These are phyloP conservation scores for Oscheius sp. DNA, from an alignment of 2,888 invertebrate genomes.

Conservation along the genomic window DNA sequence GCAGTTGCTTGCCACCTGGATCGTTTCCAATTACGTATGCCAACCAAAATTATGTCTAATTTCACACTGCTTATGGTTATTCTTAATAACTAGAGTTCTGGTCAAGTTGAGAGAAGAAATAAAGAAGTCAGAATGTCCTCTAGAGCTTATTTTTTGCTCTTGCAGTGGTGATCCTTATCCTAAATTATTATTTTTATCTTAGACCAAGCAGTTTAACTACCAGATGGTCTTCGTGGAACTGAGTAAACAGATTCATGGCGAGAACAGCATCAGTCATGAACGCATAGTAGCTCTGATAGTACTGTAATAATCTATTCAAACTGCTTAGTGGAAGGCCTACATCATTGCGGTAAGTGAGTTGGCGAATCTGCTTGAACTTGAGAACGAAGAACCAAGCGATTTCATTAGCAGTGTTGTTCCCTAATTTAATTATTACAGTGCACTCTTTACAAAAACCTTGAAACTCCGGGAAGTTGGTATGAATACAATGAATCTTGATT, in stretches of 20 bases:
- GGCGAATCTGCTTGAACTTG: neutral
- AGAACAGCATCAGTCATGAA: neutral
- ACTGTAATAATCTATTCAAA: neutral
- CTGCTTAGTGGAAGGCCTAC: no score
- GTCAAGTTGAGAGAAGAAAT: no score
- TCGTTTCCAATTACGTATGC: no score
- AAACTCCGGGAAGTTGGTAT: conserved; percentile 4
- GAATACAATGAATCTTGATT: neutral
- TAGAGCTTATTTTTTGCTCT: no score
- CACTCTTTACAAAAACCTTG: no score
- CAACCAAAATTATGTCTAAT: no score
- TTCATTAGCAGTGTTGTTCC: neutral
- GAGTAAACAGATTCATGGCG: neutral
- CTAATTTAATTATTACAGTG: neutral
- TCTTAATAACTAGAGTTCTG: no score
- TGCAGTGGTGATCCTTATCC: no score
- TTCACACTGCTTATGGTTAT: no score
- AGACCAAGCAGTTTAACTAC: neutral
- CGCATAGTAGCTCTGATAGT: neutral
- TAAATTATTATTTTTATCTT: no score
- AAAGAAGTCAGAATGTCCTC: no score
- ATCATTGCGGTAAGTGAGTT: neutral
- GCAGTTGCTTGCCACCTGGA: no score
- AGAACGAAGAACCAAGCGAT: neutral
- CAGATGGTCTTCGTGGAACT: neutral